Conservation (phyloP, 2,113 vertebrate genomes). For the Eclectus roratus region DNA sequence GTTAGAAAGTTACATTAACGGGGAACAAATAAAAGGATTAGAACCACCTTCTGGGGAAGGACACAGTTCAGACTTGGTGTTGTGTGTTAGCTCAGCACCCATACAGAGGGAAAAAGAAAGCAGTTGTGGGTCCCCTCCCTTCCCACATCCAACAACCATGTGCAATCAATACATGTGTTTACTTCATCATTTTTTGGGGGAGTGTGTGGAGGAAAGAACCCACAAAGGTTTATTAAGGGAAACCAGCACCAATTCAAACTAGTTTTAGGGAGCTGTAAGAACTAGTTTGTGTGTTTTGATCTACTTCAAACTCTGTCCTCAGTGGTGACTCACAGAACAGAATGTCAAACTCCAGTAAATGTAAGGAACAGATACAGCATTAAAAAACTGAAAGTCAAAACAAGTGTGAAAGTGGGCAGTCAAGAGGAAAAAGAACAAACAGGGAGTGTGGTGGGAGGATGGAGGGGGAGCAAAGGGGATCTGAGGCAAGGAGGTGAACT, state of each 20-base stretch:
- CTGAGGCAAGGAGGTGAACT: slow-evolving; percentile 17
- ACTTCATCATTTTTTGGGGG: not conserved
- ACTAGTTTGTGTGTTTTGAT: slow-evolving; percentile 19
- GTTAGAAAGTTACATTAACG: not conserved
- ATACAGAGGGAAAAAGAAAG: not conserved
- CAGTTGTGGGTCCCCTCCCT: not conserved
- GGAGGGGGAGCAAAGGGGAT: not conserved
- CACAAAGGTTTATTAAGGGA: not conserved
- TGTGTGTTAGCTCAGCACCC: not conserved
- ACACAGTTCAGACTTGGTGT: not conserved
- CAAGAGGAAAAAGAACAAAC: slow-evolving; percentile 25
- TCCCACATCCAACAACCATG: not conserved
- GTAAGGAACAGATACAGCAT: not conserved
- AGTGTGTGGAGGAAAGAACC: not conserved
- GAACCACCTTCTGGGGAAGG: not conserved
- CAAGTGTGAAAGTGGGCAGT: not conserved
- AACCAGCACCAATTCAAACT: not conserved
- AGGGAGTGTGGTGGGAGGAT: not conserved
- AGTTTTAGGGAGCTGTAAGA: not conserved
- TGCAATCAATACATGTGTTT: not conserved
- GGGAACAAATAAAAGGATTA: not conserved
- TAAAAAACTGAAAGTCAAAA: slow-evolving; percentile 19
- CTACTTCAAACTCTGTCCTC: not conserved
- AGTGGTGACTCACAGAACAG: slow-evolving; percentile 28
- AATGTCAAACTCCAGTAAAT: slow-evolving; percentile 31